These are phyloP conservation scores for Ceraclea dissimilis DNA, from an alignment of 2,888 invertebrate species.

Conservation along the genomic window DNA sequence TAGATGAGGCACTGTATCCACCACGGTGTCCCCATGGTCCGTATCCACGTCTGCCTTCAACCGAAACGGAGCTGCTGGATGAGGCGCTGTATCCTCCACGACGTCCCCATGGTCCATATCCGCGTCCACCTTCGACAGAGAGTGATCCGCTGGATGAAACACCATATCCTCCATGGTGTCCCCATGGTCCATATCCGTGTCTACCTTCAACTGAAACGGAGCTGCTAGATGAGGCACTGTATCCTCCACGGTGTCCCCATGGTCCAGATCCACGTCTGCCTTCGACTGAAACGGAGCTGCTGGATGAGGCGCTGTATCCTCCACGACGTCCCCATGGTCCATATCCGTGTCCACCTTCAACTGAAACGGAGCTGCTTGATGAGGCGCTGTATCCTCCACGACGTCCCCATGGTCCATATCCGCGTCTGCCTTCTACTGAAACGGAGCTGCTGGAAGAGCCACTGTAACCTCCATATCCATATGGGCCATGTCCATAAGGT, in stretches of 20 bases:
- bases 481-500: too few species aligned
- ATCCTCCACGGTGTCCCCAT: conserved; percentile 7
- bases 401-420: conserved; percentile 2
- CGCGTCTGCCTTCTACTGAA: too few species aligned
- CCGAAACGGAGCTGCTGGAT: neutral
- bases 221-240: neutral
- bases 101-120: conserved; percentile 3
- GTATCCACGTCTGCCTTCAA: neutral
- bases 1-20: neutral
- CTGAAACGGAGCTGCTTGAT: neutral
- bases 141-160: neutral
- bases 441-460: too few species aligned
- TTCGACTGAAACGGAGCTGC: conserved; percentile 5
- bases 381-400: neutral
- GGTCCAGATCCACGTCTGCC: conserved; percentile 2
- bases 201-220: conserved; percentile 3
- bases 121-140: conserved; percentile 4
- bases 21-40: neutral
- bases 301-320: neutral
- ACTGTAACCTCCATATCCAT: too few species aligned
- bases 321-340: conserved; percentile 6
- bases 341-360: neutral
- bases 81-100: neutral
- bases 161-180: neutral
- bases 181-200: conserved; percentile 3